Percentiles rank a stretch among this genome's conserved stretches.
Evolutionary conservation across 2,113 vertebrate species (phyloP).

Genomic region (Oryzias javanicus): DNA sequence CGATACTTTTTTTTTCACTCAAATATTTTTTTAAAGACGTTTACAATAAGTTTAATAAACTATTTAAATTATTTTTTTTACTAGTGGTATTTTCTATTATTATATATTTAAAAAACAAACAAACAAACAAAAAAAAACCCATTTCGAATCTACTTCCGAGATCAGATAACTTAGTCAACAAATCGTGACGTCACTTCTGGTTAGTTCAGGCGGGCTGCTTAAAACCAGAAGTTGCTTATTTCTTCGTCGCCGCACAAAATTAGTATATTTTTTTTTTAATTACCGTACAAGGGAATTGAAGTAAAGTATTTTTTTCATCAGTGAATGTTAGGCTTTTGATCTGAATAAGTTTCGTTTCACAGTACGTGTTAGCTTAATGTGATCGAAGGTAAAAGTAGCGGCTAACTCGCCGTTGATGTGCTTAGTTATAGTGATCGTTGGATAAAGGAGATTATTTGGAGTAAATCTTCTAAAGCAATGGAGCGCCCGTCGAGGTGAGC

Average conservation of each 20-base stretch:
- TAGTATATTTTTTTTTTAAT: not conserved
- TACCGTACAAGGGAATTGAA: not conserved
- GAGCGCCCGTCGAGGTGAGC: conserved; percentile 71
- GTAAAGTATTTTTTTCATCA: not conserved
- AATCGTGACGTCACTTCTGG: conserved; percentile 36
- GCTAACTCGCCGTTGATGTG: not conserved
- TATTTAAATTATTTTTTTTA: too few relatives aligned
- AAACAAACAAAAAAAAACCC: not conserved
- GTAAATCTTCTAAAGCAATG: conserved; percentile 37
- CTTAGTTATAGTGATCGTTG: not conserved
- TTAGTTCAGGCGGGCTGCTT: conserved; percentile 53
- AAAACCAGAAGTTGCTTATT: not conserved
- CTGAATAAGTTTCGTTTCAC: not conserved
- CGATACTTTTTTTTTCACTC: too few relatives aligned
- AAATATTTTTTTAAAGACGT: too few relatives aligned
- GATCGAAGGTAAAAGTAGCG: not conserved
- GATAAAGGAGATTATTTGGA: not conserved
- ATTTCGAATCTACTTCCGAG: conserved; percentile 27
- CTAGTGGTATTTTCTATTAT: too few relatives aligned
- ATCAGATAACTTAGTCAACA: conserved; percentile 6
- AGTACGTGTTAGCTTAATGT: not conserved
- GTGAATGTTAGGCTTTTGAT: not conserved
- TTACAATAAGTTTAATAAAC: too few relatives aligned
- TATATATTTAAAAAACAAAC: too few relatives aligned
- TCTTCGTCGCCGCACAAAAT: not conserved